Evolutionary conservation across 2,888 invertebrate species (phyloP).

Genomic region (Neoscelio sp.): DNA sequence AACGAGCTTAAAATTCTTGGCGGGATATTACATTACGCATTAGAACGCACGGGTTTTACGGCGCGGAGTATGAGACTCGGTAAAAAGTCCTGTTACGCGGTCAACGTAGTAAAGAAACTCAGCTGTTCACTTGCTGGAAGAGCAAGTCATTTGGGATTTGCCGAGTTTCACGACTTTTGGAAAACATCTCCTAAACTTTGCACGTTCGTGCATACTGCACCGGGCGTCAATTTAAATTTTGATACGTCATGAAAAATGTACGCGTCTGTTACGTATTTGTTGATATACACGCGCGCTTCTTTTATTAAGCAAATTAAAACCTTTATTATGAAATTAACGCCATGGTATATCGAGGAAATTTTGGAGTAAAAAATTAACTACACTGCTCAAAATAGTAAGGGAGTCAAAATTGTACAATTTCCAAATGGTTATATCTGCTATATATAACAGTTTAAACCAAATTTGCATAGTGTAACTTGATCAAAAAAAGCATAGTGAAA

Average conservation of each 20-base stretch:
- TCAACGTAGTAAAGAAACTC: slow-evolving; percentile 34
- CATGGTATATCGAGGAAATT: slow-evolving; percentile 10
- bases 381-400: too few species aligned
- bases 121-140: slow-evolving; percentile 12
- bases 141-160: slow-evolving; percentile 45
- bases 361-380: slow-evolving; percentile 14
- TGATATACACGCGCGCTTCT: background rate
- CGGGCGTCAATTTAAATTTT: slow-evolving; percentile 26
- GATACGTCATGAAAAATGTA: slow-evolving; percentile 21
- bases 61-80: slow-evolving; percentile 1
- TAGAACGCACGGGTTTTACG: slow-evolving; percentile 38
- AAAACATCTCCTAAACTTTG: slow-evolving; percentile 31
- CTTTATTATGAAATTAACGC: background rate
- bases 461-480: too few species aligned
- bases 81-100: slow-evolving; percentile 44
- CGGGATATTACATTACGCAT: slow-evolving; percentile 56
- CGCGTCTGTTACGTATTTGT: slow-evolving; percentile 7
- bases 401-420: too few species aligned
- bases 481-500: too few species aligned
- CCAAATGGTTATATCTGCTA: too few species aligned
- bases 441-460: too few species aligned
- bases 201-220: background rate
- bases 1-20: slow-evolving; percentile 55
- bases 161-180: slow-evolving; percentile 34
- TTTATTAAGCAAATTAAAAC: slow-evolving; percentile 15